Evolutionary conservation across 2,113 vertebrate species (phyloP).

Genomic region (Urocitellus parryii): DNA sequence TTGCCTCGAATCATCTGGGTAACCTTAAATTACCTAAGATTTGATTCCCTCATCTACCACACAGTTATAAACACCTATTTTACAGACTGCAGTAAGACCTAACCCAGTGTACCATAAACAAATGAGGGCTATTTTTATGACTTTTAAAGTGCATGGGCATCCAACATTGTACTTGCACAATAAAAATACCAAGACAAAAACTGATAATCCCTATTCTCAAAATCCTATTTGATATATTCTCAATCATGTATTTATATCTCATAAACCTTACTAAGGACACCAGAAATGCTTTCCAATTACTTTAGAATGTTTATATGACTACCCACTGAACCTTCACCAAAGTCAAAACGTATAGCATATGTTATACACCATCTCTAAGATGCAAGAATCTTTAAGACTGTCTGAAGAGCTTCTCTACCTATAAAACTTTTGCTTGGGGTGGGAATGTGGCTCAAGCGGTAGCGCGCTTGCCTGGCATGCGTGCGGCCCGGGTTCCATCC

Average conservation of each 20-base stretch:
- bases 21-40: not conserved
- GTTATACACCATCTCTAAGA: not conserved
- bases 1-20: not conserved
- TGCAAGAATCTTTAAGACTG: not conserved
- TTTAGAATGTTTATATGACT: not conserved
- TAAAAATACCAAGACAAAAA: constrained; percentile 39
- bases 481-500: too few species aligned
- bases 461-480: too few species aligned
- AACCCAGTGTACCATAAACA: not conserved
- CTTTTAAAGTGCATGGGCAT: not conserved
- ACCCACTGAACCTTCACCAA: not conserved
- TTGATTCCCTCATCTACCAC: not conserved
- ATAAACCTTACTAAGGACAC: not conserved
- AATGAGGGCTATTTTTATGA: not conserved
- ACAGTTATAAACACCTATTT: not conserved
- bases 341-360: not conserved
- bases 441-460: too few species aligned
- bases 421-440: not conserved
- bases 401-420: constrained; percentile 35
- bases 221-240: not conserved
- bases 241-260: not conserved
- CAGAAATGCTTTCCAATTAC: constrained; percentile 39
- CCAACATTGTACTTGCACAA: not conserved
- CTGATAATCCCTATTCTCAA: constrained; percentile 23
- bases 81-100: not conserved